Evolutionary conservation across 2,888 invertebrate genomes (phyloP).

Genomic region (Thymelicus sylvestris): DNA sequence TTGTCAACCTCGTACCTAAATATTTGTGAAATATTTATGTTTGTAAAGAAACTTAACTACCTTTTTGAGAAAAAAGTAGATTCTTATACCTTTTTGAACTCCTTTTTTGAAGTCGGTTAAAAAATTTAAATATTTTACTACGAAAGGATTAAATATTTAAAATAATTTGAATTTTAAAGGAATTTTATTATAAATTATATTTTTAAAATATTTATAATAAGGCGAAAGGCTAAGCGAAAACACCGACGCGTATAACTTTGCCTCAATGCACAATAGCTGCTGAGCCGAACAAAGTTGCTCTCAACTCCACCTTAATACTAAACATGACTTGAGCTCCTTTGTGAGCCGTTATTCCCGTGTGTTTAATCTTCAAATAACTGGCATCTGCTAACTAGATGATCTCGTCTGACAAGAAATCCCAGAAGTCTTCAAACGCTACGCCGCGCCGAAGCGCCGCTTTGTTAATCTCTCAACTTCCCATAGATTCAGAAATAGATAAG

Average conservation of each 20-base stretch:
- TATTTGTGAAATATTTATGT: no score
- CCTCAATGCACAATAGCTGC: background rate
- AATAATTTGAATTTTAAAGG: no score
- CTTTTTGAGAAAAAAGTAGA: no score
- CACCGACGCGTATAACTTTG: background rate
- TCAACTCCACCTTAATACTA: background rate
- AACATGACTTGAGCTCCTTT: background rate
- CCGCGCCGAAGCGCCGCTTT: background rate
- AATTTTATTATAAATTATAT: no score
- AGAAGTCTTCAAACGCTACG: background rate
- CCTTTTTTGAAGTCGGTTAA: no score
- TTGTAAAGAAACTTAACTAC: no score
- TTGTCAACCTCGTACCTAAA: background rate
- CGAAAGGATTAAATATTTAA: no score
- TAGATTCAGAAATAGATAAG: background rate
- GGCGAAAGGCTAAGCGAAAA: background rate
- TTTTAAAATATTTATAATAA: no score
- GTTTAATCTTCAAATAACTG: conserved; percentile 8
- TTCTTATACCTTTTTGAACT: no score
- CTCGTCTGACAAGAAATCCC: background rate
- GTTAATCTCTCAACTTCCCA: background rate
- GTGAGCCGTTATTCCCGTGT: conserved; percentile 6
- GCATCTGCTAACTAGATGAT: conserved; percentile 7
- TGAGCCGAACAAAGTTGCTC: background rate
- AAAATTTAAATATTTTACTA: no score